phyloP scores from a whole-genome alignment of 2,113 vertebrate genomes.

The Eubucco bourcierii region DNA sequence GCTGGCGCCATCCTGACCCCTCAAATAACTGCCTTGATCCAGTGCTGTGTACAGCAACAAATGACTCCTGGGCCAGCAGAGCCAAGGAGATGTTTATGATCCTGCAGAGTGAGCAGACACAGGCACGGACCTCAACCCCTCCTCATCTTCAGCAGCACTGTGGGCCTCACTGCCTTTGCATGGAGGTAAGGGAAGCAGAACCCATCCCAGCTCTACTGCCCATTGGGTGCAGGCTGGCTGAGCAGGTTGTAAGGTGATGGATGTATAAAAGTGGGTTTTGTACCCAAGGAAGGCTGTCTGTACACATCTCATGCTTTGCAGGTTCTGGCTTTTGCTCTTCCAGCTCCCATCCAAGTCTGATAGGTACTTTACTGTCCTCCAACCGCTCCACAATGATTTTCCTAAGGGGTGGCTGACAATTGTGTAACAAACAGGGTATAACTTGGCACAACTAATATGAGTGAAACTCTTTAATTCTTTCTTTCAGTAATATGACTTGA shows the following conservation, averaged over 20 bases:
- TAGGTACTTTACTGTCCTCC: neutral
- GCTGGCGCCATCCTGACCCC: neutral
- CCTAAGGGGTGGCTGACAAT: neutral
- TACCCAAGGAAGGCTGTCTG: fast-evolving
- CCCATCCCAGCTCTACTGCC: neutral
- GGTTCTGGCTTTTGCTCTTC: neutral
- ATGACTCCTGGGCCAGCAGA: fast-evolving
- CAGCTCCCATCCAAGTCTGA: neutral
- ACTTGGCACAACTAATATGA: neutral
- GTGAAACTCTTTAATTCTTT: neutral
- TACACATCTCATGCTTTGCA: neutral
- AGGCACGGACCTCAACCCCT: neutral
- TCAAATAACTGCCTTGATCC: neutral
- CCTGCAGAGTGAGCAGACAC: neutral
- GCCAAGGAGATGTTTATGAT: neutral
- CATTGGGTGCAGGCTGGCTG: neutral
- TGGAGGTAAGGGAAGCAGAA: fast-evolving
- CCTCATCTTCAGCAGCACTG: neutral
- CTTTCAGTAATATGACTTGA: neutral
- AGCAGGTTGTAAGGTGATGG: neutral
- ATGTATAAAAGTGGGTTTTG: fast-evolving
- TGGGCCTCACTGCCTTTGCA: neutral
- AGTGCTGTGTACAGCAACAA: neutral
- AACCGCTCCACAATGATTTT: neutral
- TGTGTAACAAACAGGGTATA: neutral